Percentiles rank a stretch among this genome's conserved stretches.
Evolutionary conservation across 92 coral and sea anemone genomes (phyloP).

Genomic region (Meandrina meandrites): DNA sequence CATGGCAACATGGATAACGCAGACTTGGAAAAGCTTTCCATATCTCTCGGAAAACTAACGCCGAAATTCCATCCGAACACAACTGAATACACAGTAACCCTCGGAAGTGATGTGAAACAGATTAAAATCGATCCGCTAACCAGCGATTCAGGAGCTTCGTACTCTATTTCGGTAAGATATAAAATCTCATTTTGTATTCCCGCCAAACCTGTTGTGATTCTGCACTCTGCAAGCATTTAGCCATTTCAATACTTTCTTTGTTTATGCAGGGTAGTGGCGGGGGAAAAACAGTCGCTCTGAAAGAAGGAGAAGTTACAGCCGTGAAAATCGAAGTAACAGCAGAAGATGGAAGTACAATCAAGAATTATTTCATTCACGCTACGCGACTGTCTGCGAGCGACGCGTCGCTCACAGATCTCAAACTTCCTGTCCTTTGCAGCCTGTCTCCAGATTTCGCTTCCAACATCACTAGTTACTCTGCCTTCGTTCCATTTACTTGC

Average conservation of each 20-base stretch:
- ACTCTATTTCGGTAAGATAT: slow-evolving; percentile 79
- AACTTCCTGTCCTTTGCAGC: slow-evolving; percentile 59
- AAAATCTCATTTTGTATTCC: neutral
- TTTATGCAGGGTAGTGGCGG: slow-evolving; percentile 81
- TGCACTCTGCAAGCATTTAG: neutral
- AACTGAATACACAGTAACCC: slow-evolving; percentile 83
- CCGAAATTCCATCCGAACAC: slow-evolving; percentile 88
- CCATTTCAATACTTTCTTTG: neutral
- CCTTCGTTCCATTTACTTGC: slow-evolving; percentile 60
- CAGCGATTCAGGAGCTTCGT: slow-evolving; percentile 94
- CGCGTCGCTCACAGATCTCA: slow-evolving; percentile 78
- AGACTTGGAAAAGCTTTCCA: slow-evolving; percentile 78
- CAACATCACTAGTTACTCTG: slow-evolving; percentile 53
- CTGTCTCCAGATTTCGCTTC: slow-evolving; percentile 76
- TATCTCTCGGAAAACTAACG: slow-evolving; percentile 87
- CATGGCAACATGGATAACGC: slow-evolving; percentile 90
- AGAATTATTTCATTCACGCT: slow-evolving; percentile 81
- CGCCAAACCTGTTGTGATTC: neutral
- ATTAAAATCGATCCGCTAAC: slow-evolving; percentile 93
- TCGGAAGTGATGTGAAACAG: slow-evolving; percentile 87
- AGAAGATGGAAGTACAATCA: slow-evolving; percentile 90
- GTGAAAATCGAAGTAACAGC: slow-evolving; percentile 94
- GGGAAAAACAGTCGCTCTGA: slow-evolving; percentile 76
- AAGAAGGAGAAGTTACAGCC: slow-evolving; percentile 80
- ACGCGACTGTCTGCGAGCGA: slow-evolving; percentile 90